phyloP scores from a whole-genome alignment of 53 echinoderm and acorn worm genomes.

The Stichopus horrens region DNA sequence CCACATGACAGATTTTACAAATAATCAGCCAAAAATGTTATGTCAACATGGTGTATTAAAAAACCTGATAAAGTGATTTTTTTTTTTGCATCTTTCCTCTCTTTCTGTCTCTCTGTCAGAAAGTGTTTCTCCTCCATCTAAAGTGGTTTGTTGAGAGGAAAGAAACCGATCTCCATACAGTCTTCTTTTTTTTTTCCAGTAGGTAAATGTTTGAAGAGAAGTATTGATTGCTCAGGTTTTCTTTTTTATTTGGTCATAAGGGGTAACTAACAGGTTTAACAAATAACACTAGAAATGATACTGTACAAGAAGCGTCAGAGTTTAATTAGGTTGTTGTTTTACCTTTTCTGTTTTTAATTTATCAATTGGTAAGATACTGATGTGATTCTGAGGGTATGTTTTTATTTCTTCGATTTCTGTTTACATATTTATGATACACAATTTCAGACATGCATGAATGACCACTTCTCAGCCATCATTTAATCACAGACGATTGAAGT shows the following conservation, averaged over 20 bases:
- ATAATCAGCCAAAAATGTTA: background rate
- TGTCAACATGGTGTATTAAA: background rate
- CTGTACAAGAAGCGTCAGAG: no score
- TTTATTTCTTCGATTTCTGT: no score
- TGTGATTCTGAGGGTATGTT: no score
- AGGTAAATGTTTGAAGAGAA: background rate
- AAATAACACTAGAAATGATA: no score
- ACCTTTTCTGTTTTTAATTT: no score
- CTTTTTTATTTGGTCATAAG: background rate
- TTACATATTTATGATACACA: no score
- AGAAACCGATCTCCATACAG: background rate
- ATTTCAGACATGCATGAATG: no score
- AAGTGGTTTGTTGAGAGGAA: background rate
- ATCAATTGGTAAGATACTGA: no score
- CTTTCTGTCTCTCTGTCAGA: background rate
- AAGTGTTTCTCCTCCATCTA: background rate
- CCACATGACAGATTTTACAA: conserved; percentile 3
- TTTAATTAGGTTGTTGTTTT: no score
- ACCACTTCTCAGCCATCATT: no score
- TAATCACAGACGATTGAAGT: no score
- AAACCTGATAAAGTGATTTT: background rate
- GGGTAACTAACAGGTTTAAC: background rate
- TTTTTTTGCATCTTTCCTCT: background rate
- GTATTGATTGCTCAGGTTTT: background rate
- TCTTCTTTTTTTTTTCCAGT: background rate